Evolutionary conservation across 2,888 invertebrate species (phyloP).

Genomic region (Synergus itoensis): DNA sequence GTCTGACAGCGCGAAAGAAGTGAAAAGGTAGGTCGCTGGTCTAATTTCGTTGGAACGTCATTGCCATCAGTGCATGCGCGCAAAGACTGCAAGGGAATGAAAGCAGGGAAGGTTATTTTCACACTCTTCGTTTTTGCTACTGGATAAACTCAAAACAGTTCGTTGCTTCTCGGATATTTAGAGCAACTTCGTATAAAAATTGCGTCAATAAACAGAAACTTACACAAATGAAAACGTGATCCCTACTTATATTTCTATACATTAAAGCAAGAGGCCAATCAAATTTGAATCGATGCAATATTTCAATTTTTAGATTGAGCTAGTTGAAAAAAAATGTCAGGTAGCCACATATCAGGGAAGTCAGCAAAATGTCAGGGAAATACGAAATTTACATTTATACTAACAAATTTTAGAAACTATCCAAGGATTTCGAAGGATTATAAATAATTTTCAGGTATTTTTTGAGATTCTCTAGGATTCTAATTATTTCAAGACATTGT

Average conservation of each 20-base stretch:
- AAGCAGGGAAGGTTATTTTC: slow-evolving; percentile 39
- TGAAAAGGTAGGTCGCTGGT: slow-evolving; percentile 63
- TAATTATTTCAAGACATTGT: too few relatives aligned
- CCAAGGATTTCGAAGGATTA: too few relatives aligned
- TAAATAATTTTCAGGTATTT: too few relatives aligned
- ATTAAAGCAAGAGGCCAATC: too few relatives aligned
- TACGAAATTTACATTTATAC: too few relatives aligned
- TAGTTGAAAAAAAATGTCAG: too few relatives aligned
- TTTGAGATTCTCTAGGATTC: too few relatives aligned
- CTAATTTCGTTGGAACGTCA: slow-evolving; percentile 66
- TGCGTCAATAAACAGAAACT: background rate
- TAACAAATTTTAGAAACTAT: too few relatives aligned
- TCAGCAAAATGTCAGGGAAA: too few relatives aligned
- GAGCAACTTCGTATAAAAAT: slow-evolving; percentile 6
- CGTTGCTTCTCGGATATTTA: slow-evolving; percentile 26
- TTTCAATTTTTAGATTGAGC: too few relatives aligned
- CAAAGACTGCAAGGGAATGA: slow-evolving; percentile 18
- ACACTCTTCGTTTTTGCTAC: slow-evolving; percentile 37
- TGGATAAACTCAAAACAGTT: slow-evolving; percentile 22
- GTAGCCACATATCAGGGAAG: too few relatives aligned
- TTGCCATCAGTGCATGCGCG: slow-evolving; percentile 47
- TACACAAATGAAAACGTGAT: background rate
- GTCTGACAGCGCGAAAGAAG: slow-evolving; percentile 52
- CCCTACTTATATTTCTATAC: background rate
- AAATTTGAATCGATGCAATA: too few relatives aligned